Evolutionary conservation across 2,113 vertebrate genomes (phyloP).

Genomic region (Lepidothrix coronata): DNA sequence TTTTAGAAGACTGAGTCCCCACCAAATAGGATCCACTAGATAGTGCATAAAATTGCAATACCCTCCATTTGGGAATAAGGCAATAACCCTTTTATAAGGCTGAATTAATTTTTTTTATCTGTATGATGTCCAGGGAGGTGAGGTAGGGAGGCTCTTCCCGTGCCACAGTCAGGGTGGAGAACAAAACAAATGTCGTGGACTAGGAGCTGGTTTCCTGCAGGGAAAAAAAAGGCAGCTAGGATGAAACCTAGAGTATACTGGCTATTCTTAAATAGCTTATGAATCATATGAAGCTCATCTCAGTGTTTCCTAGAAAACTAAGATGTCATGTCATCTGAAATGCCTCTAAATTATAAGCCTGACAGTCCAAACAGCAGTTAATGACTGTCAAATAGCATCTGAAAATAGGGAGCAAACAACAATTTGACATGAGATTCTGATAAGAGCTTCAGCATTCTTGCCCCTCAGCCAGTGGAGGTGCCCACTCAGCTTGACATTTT

Average conservation of each 20-base stretch:
- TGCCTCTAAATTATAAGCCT: slow-evolving; percentile 28
- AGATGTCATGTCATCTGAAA: slow-evolving; percentile 37
- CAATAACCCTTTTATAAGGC: not conserved
- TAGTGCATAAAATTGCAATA: not conserved
- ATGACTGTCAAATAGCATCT: not conserved
- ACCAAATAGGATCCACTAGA: not conserved
- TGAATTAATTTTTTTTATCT: not conserved
- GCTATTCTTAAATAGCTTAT: slow-evolving; percentile 28
- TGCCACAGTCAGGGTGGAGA: not conserved
- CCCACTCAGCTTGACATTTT: not conserved
- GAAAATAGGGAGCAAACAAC: not conserved
- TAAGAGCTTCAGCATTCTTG: not conserved
- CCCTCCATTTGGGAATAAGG: not conserved
- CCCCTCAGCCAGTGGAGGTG: accelerated
- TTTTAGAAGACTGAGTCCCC: not conserved
- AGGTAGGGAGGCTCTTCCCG: not conserved
- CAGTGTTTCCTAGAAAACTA: slow-evolving; percentile 44
- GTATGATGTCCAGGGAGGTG: not conserved
- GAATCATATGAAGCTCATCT: not conserved
- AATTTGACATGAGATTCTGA: not conserved
- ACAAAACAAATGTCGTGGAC: not conserved
- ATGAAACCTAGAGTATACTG: not conserved
- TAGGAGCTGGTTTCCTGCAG: not conserved
- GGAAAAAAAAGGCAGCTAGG: not conserved
- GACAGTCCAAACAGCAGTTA: slow-evolving; percentile 26